Evolutionary conservation across 2,797 vertebrate genomes (phyloP).

Genomic region (Bryconaethiops microstoma): DNA sequence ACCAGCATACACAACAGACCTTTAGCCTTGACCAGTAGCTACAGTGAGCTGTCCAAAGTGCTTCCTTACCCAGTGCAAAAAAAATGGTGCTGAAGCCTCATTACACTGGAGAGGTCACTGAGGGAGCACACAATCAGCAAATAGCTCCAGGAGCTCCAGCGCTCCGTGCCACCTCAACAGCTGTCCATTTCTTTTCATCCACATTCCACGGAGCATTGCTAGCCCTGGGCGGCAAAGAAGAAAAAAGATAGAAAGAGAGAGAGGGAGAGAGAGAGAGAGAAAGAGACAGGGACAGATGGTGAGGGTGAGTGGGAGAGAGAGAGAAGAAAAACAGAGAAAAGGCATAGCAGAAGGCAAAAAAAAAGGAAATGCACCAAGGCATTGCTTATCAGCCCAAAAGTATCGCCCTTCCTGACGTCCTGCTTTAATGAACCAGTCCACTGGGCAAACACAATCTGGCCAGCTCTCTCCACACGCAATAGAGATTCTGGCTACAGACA

Average conservation of each 20-base stretch:
- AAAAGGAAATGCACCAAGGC: constrained; percentile 11
- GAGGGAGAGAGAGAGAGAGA: constrained; percentile 24
- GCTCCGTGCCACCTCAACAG: constrained; percentile 42
- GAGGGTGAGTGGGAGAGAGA: constrained; percentile 39
- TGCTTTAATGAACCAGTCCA: constrained; percentile 30
- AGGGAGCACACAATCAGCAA: constrained; percentile 50
- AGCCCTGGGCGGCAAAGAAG: constrained; percentile 2
- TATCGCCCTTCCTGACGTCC: constrained; percentile 22
- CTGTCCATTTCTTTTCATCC: constrained; percentile 45
- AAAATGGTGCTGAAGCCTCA: constrained; percentile 20
- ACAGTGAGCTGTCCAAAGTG: constrained; percentile 28
- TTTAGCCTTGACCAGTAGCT: constrained; percentile 36
- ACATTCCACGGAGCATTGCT: constrained; percentile 15
- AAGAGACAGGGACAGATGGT: constrained; percentile 30
- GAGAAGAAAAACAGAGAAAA: constrained; percentile 44
- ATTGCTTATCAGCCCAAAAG: constrained; percentile 10
- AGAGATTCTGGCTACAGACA: constrained; percentile 30
- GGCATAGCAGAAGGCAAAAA: constrained; percentile 6
- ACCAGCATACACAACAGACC: constrained; percentile 33
- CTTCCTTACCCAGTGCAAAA: constrained; percentile 28
- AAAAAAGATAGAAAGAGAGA: constrained; percentile 28
- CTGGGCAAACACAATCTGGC: constrained; percentile 29
- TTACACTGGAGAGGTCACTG: constrained; percentile 42
- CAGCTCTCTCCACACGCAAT: constrained; percentile 6
- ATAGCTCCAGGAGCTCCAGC: constrained; percentile 38